Percentiles rank a stretch among this genome's conserved stretches.
phyloP scores from a whole-genome alignment of 2,113 vertebrate species.

The Gymnocephalus cernua region DNA sequence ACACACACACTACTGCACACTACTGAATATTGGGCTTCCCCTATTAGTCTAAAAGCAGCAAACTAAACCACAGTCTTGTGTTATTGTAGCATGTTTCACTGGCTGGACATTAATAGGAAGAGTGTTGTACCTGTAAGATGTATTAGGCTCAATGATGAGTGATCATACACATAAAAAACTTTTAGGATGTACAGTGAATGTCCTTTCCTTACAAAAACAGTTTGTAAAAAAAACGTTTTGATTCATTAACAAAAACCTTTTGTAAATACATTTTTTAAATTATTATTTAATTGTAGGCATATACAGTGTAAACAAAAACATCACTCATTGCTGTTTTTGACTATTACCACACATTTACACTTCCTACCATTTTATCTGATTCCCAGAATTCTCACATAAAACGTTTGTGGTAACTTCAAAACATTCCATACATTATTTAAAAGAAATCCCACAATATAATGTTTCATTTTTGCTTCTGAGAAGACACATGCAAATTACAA shows the following conservation, averaged over 20 bases:
- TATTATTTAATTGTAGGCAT: too few relatives aligned
- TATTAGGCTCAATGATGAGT: constrained; percentile 50
- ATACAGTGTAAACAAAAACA: too few relatives aligned
- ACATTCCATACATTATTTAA: neutral
- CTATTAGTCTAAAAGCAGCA: constrained; percentile 46
- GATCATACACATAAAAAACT: constrained; percentile 11
- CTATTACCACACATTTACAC: neutral
- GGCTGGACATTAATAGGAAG: constrained; percentile 41
- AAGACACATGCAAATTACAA: neutral
- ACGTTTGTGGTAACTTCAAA: neutral
- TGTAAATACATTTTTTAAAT: neutral
- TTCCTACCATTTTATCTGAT: neutral
- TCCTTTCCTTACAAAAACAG: neutral
- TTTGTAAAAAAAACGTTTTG: neutral
- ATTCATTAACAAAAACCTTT: neutral
- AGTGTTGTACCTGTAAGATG: constrained; percentile 45
- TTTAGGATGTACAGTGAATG: neutral
- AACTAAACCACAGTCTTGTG: constrained; percentile 44
- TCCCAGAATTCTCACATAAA: neutral
- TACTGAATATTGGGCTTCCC: constrained; percentile 15
- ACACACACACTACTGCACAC: constrained; percentile 17
- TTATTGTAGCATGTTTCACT: constrained; percentile 63
- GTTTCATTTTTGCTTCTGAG: neutral
- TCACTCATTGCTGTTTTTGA: neutral
- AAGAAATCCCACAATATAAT: neutral